Evolutionary conservation across 2,113 vertebrate genomes (phyloP), one percentile per base, ranked within the genome.

Genomic region (Hypocryptadius cinnamomeus): DNA sequence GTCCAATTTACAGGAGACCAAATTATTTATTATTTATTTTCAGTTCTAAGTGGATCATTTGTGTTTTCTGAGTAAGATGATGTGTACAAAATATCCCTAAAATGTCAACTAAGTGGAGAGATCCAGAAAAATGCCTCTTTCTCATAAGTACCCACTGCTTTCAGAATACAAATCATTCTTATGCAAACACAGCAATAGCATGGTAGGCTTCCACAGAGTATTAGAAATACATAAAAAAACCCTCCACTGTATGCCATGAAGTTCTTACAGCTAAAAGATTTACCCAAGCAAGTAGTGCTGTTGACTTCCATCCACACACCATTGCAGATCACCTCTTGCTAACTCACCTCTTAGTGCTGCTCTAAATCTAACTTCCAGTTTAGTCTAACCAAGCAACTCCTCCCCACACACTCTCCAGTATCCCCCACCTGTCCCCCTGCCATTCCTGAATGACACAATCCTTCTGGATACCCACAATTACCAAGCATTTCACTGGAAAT

Each of bases 21-120:
- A 82, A 85, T 95, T 92, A 97, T 97, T 96, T 95, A 95, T 95
- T 95, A 89, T 96, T 96, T 97, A 69, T 94, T 96, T 97, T 92
- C 93, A 92, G 71, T 95, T 95, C 72, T 68, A 83, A 95, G 77
- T 89, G 80, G 79, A 90, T 95, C 90, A 95, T 95, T 96, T 96
- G 86, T 94, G 74, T 87, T 92, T 94, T 94, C 89, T 90, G 45
- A 92, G 56, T 44, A 81, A 73, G 25, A 81, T 6, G 39, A 86
- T 66, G 60, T 64, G 37, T 64, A 94, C 76, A 96, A 92, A 95
- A 80, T 56, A 91, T 35, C 73, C 85, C 91, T 93, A 91, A 94
- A 95, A 89, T 60, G 64, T 87, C 87, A 82, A 20, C 69, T 70
- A 79, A 87, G 57, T 81, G 84, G 53, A 87, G 53, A 80, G 45